Percentiles rank a stretch among this genome's conserved stretches.
Evolutionary conservation across 2,888 invertebrate genomes (phyloP).

Genomic region (Drosophila paucipuncta): DNA sequence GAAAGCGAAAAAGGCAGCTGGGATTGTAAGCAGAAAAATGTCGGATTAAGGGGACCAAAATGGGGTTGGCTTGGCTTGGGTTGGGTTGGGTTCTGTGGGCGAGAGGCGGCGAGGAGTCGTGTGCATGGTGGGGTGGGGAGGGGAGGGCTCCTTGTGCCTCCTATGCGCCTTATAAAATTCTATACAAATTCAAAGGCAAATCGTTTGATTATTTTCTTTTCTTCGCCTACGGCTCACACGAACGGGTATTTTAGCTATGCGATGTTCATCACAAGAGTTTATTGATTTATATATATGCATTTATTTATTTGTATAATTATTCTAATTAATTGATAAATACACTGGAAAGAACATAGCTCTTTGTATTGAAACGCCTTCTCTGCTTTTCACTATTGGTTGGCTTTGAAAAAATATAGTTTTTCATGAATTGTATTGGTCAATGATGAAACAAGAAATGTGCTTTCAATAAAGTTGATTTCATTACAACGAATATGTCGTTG

Average conservation of each 20-base stretch:
- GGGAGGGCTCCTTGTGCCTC: background rate
- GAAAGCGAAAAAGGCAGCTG: conserved; percentile 53
- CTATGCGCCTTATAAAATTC: conserved; percentile 20
- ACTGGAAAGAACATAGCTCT: background rate
- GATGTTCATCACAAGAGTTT: conserved; percentile 5
- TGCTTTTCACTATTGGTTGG: background rate
- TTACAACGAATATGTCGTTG: background rate
- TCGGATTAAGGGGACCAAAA: conserved; percentile 39
- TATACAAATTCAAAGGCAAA: conserved; percentile 45
- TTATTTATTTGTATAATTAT: background rate
- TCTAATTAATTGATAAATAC: background rate
- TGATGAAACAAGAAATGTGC: background rate
- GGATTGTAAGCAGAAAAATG: conserved; percentile 44
- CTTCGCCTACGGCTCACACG: conserved; percentile 14
- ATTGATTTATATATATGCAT: no score
- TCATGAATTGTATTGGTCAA: background rate
- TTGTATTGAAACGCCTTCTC: background rate
- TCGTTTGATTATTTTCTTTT: conserved; percentile 17
- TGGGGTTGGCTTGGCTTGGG: background rate
- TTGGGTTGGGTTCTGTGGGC: background rate
- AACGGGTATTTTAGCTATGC: conserved; percentile 13
- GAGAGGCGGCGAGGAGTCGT: background rate
- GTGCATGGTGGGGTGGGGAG: no score
- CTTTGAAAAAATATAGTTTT: background rate
- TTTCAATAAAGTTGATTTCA: background rate